Conservation (phyloP, 2,888 invertebrate genomes). For the Drosophila bunnanda region DNA sequence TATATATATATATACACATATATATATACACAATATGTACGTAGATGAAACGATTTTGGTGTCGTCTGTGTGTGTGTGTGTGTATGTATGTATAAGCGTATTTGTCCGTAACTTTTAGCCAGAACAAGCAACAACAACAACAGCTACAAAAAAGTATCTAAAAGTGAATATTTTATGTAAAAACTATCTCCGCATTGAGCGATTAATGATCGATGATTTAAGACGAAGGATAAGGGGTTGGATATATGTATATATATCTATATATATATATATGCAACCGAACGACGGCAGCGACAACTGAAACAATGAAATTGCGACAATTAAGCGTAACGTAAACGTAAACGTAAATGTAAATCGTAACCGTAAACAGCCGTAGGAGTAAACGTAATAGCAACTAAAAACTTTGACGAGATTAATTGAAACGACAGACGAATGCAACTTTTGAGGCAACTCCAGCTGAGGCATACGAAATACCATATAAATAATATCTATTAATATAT, state of each 20-base stretch:
- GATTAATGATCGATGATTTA: not conserved
- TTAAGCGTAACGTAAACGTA: conserved; percentile 66
- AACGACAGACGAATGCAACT: conserved; percentile 17
- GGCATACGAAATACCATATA: conserved; percentile 38
- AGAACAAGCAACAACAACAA: conserved; percentile 51
- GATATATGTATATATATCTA: conserved; percentile 1
- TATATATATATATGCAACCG: conserved; percentile 10
- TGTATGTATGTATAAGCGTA: conserved; percentile 69
- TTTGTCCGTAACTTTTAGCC: conserved; percentile 83
- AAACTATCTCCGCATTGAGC: conserved; percentile 36
- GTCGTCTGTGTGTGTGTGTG: conserved; percentile 65
- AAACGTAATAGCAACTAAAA: conserved; percentile 39
- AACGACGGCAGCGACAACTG: conserved; percentile 65
- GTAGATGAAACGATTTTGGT: conserved; percentile 56
- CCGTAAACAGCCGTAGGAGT: conserved; percentile 47
- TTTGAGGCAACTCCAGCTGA: conserved; percentile 44
- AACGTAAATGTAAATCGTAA: conserved; percentile 64
- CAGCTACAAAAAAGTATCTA: conserved; percentile 46
- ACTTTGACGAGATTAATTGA: conserved; percentile 21
- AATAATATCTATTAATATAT: conserved; percentile 50
- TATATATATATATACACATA: conserved; percentile 52
- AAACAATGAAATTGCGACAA: conserved; percentile 80
- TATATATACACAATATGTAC: conserved; percentile 44
- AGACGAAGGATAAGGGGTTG: conserved; percentile 9
- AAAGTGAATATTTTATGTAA: conserved; percentile 70